Base-by-base conservation (phyloP, 1,140 invertebrate species). In the Temnothorax curvispinosus region DNA sequence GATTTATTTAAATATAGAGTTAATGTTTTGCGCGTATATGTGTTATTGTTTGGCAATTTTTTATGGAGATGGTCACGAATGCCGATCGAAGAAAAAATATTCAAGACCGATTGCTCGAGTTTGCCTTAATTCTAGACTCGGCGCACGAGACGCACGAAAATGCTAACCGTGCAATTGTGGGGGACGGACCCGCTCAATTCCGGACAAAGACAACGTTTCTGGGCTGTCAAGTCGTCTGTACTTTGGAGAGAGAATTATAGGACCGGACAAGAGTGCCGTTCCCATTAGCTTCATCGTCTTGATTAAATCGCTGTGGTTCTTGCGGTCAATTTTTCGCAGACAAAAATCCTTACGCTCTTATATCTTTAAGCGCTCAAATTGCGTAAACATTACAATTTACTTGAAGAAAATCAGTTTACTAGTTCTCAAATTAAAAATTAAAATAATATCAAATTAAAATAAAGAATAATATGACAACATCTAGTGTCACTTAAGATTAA, bases 271-370 rank as follows among this genome's bases (percentile, higher is more conserved):
- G 54, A 21, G 64, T 72, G 52, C 44, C 50, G 38, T n/a, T 35
- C 47, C 80, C 85, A 71, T 89, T 82, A 87, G 27, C 60, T 87
- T 72, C 84, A 90, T 89, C 84, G 75, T 71, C 85, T 74, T 64
- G 84, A 89, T 89, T 89, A 89, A 89, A 89, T 81, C 74, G 62
- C 69, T 27, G 54, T 21, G 58, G 21, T 52, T 80, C 9, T 72
- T 54, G 74, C 69, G 75, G 65, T 85, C 38, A 52, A 38, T 38
- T 13, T 71, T 54, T 69, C 54, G 62, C 52, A 18, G 21, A 32
- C 32, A 47, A 7, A 50, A 44, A 67, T 67, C 13, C 18, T n/a
- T 56, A 32, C n/a, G n/a, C 56, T 65, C 72, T 85, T 60, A 87
- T 69, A 74, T 72, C 18, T 41, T 65, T 13, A 38, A 2, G 11